Conservation (phyloP, 2,797 vertebrate species). For the Distichodus sexfasciatus region DNA sequence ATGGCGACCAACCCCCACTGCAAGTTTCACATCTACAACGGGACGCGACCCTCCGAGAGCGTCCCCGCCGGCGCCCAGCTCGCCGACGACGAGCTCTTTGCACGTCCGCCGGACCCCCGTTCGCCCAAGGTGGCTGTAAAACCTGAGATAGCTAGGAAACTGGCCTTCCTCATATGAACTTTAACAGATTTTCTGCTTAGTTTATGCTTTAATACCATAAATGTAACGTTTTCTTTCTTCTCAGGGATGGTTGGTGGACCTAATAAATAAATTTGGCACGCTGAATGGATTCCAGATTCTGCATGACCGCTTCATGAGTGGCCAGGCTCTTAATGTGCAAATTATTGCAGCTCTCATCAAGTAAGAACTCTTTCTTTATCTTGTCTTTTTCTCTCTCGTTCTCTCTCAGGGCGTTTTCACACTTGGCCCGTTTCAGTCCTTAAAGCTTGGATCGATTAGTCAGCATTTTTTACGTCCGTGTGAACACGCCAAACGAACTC, state of each 20-base stretch:
- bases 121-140: constrained; percentile 89
- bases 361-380: constrained; percentile 67
- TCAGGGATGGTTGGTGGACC: constrained; percentile 98
- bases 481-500: no score
- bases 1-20: constrained; percentile 99
- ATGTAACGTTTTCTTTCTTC: no score
- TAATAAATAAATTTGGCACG: constrained; percentile 98
- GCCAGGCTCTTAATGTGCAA: constrained; percentile 97
- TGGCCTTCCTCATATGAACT: background rate
- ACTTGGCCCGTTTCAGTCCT: no score
- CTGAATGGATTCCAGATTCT: constrained; percentile 99
- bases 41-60: constrained; percentile 96
- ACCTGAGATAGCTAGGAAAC: no score
- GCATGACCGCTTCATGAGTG: constrained; percentile 96
- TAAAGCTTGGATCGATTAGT: no score
- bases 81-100: constrained; percentile 93
- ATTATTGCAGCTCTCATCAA: constrained; percentile 99
- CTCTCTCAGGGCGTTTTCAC: no score
- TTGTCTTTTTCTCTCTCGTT: no score
- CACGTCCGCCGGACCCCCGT: constrained; percentile 93
- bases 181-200: background rate
- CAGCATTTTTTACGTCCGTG: no score
- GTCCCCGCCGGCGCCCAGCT: constrained; percentile 91
- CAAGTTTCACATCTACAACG: constrained; percentile 99
- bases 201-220: no score